These are phyloP conservation scores for Cheilosia urbana DNA, from an alignment of 2,888 invertebrate species.

Conservation along the genomic window DNA sequence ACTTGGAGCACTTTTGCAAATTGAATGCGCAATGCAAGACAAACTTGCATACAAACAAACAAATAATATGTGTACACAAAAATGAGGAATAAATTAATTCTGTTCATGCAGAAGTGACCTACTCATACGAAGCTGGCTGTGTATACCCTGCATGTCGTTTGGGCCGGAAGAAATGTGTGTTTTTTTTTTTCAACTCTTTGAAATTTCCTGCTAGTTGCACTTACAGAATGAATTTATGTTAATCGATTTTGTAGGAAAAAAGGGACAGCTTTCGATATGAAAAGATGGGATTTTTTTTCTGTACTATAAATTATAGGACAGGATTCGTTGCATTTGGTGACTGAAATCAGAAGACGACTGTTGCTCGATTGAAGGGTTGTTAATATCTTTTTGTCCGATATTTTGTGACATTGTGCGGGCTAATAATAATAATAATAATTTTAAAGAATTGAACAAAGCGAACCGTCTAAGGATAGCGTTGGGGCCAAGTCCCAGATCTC, in stretches of 20 bases:
- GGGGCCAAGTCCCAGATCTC: too few species aligned
- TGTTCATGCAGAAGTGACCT: slow-evolving; percentile 44
- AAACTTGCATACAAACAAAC: neutral
- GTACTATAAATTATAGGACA: neutral
- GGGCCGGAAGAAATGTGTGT: slow-evolving; percentile 16
- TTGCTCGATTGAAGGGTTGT: too few species aligned
- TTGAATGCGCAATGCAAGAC: slow-evolving; percentile 6
- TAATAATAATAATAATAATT: too few species aligned
- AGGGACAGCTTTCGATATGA: slow-evolving; percentile 31
- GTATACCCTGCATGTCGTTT: slow-evolving; percentile 5
- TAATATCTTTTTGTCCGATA: too few species aligned
- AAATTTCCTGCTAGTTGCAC: neutral
- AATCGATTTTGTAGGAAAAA: slow-evolving; percentile 41
- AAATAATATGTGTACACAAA: slow-evolving; percentile 1
- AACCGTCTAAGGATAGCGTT: too few species aligned
- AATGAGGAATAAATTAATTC: slow-evolving; percentile 26
- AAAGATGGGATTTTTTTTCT: neutral
- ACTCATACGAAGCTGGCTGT: slow-evolving; percentile 11
- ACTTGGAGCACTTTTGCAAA: slow-evolving; percentile 2
- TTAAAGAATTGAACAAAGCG: too few species aligned
- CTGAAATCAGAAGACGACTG: too few species aligned
- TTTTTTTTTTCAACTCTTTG: too few species aligned
- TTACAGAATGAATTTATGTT: slow-evolving; percentile 35
- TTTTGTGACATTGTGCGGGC: too few species aligned
- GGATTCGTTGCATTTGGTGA: neutral